These are phyloP conservation scores for Philaethria dido DNA, from an alignment of 2,888 invertebrate species.

Conservation along the genomic window DNA sequence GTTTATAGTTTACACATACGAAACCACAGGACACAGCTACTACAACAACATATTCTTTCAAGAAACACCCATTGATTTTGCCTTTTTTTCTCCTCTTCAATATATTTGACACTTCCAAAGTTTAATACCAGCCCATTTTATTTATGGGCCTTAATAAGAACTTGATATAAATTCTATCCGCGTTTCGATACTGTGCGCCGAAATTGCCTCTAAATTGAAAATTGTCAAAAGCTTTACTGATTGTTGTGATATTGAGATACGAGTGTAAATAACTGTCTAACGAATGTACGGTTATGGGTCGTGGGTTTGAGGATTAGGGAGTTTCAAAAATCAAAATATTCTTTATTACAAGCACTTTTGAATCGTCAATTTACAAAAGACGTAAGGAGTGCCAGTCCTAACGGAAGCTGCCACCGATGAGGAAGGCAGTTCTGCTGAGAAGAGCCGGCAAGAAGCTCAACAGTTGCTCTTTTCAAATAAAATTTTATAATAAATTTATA, in stretches of 20 bases:
- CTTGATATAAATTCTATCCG: constrained; percentile 12
- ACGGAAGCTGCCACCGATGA: too few relatives aligned
- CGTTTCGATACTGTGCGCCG: constrained; percentile 4
- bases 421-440: too few relatives aligned
- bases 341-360: background rate
- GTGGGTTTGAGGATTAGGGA: background rate
- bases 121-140: constrained; percentile 20
- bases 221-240: constrained; percentile 20
- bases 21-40: too few relatives aligned
- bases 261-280: constrained; percentile 1
- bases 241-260: background rate
- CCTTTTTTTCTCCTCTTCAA: background rate
- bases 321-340: too few relatives aligned
- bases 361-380: too few relatives aligned
- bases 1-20: too few relatives aligned
- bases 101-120: constrained; percentile 12
- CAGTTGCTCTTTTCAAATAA: too few relatives aligned
- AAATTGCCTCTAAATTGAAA: constrained; percentile 18
- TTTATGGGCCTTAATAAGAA: constrained; percentile 23
- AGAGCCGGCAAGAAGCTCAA: too few relatives aligned
- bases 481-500: too few relatives aligned
- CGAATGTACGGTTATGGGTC: background rate
- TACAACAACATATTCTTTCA: background rate
- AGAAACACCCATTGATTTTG: background rate
- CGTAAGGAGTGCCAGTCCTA: too few relatives aligned